Conservation (phyloP, 2,888 invertebrate species). For the Lepidocyrtinus sp. region DNA sequence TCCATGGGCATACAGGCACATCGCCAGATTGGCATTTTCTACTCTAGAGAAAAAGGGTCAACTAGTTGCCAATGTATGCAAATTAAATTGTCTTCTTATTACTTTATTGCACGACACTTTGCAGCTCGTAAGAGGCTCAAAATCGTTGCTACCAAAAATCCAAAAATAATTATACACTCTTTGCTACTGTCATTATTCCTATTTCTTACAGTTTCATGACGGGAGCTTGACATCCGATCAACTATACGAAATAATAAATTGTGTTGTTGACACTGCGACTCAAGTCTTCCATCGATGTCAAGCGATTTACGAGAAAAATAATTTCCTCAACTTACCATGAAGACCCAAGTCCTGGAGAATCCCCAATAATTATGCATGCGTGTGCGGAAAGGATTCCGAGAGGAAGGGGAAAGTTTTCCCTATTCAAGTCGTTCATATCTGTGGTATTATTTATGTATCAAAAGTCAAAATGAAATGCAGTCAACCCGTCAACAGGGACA, state of each 20-base stretch:
- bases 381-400: background rate
- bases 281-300: constrained; percentile 36
- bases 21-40: constrained; percentile 37
- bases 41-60: constrained; percentile 29
- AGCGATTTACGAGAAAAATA: constrained; percentile 35
- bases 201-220: constrained; percentile 51
- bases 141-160: too few relatives aligned
- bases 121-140: too few relatives aligned
- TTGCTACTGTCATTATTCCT: background rate
- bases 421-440: too few relatives aligned
- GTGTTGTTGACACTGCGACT: constrained; percentile 30
- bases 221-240: constrained; percentile 28
- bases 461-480: constrained; percentile 3
- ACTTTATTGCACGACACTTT: too few relatives aligned
- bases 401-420: background rate
- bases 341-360: constrained; percentile 8
- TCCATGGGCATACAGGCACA: constrained; percentile 27
- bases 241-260: constrained; percentile 21
- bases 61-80: constrained; percentile 40
- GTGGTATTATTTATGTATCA: too few relatives aligned
- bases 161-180: too few relatives aligned
- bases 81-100: background rate
- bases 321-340: constrained; percentile 37
- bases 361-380: constrained; percentile 1
- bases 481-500: too few relatives aligned